Evolutionary conservation across 2,888 invertebrate genomes (phyloP), one percentile per base, ranked within the genome.

Genomic region (Dromius quadrimaculatus): DNA sequence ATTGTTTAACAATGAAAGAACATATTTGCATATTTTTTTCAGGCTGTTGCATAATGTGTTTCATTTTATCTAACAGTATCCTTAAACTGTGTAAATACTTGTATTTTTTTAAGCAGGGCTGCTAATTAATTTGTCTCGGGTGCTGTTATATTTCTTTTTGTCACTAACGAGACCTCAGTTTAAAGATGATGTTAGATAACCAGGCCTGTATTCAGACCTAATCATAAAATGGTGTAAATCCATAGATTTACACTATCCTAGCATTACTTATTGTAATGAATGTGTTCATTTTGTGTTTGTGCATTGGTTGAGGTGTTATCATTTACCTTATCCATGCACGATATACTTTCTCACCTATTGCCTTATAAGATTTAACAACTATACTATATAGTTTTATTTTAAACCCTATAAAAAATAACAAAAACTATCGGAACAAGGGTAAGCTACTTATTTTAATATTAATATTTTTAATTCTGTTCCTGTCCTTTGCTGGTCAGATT

Each of bases 81-180:
- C 36, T 61, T 36, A 61, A 61, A 61, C 13, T 61, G 22, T 57
- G 57, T 6, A 32, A n/a, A 28, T 57, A 57, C n/a, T 57, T 50
- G 22, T 41, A 15, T 41, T 15, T 32, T 57, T 57, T 17, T 32
- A 57, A 15, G 57, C 32, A 34, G 32, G 15, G 19, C 34, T 13
- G 47, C 11, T 47, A 11, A n/a, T 22, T 57, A 15, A n/a, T 2
- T 23, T 23, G 61, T 61, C 61, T 61, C 61, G 61, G 19, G 61
- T 61, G 41, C 61, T 59, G 17, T 59, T 59, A 61, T 61, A 38
- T 61, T 61, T 61, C 28, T 61, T 61, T 61, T 19, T 22, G 61
- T 61, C 41, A 61, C 61, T 38, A 41, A 19, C 23, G 61, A 38
- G 61, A 61, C 41, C 41, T 36, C 23, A 61, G 11, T 61, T 61